Evolutionary conservation across 2,888 invertebrate species (phyloP).

Genomic region (Agriopis aurantiaria): DNA sequence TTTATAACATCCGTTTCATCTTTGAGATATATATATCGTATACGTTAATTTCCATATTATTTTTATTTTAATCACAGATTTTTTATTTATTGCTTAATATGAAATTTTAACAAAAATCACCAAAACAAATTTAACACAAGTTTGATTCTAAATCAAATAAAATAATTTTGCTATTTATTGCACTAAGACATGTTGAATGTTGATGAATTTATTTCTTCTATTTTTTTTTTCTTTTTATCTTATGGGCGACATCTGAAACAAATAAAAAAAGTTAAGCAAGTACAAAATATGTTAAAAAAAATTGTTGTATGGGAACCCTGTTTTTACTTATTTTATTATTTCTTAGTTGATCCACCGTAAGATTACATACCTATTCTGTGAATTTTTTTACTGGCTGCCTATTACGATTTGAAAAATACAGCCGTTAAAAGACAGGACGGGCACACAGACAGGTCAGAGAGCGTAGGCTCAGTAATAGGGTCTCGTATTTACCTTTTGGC

Average conservation of each 20-base stretch:
- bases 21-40: slow-evolving; percentile 23
- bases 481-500: too few species aligned
- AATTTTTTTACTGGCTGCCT: too few species aligned
- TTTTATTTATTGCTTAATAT: slow-evolving; percentile 19
- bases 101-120: slow-evolving; percentile 11
- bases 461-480: too few species aligned
- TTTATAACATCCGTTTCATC: slow-evolving; percentile 26
- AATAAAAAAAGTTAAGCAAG: slow-evolving; percentile 26
- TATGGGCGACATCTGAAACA: slow-evolving; percentile 37
- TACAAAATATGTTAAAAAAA: too few species aligned
- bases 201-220: not conserved
- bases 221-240: not conserved
- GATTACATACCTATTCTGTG: too few species aligned
- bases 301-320: too few species aligned
- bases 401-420: too few species aligned
- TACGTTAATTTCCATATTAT: slow-evolving; percentile 21
- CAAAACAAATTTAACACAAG: slow-evolving; percentile 17
- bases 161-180: slow-evolving; percentile 24
- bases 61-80: slow-evolving; percentile 32
- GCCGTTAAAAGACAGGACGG: too few species aligned
- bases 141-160: slow-evolving; percentile 44
- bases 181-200: slow-evolving; percentile 17
- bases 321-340: too few species aligned
- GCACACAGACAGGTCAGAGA: too few species aligned
- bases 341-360: too few species aligned